phyloP scores from a whole-genome alignment of 2,113 vertebrate genomes.

The Alligator mississippiensis region DNA sequence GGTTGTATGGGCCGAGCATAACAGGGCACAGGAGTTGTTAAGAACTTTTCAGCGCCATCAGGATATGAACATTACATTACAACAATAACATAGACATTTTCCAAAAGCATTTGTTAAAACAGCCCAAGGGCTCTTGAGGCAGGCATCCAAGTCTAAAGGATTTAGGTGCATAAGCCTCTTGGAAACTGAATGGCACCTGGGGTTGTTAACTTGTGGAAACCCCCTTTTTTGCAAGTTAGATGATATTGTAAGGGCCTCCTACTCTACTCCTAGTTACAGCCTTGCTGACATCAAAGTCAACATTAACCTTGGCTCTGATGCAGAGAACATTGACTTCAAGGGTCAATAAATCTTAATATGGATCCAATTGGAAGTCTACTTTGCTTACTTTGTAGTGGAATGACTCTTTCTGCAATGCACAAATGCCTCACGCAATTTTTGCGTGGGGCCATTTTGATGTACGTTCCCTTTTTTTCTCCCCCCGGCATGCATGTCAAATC shows the following conservation, averaged over 20 bases:
- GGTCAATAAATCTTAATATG: slow-evolving; percentile 68
- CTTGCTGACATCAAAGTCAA: slow-evolving; percentile 47
- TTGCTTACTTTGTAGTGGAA: slow-evolving; percentile 57
- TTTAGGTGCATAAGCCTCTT: background rate
- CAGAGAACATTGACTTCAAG: slow-evolving; percentile 64
- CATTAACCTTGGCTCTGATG: slow-evolving; percentile 57
- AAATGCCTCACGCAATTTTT: slow-evolving; percentile 46
- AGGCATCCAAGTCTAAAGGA: background rate
- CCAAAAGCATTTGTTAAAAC: background rate
- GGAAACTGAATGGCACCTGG: slow-evolving; percentile 17
- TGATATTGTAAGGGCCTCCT: slow-evolving; percentile 23
- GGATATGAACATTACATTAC: background rate
- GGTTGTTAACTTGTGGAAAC: background rate
- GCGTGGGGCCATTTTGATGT: background rate
- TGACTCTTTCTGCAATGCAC: slow-evolving; percentile 59
- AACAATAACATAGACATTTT: background rate
- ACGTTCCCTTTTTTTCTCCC: background rate
- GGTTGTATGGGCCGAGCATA: background rate
- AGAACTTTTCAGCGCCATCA: background rate
- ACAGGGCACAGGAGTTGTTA: background rate
- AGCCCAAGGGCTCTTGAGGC: background rate
- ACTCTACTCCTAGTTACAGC: slow-evolving; percentile 31
- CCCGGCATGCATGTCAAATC: background rate
- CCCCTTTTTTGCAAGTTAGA: slow-evolving; percentile 4
- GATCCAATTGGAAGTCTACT: slow-evolving; percentile 62